A percentile compares a stretch with the other conserved stretches of the same genome.
Conservation (phyloP, 2,113 vertebrate genomes). For the Acrocephalus kingi region DNA sequence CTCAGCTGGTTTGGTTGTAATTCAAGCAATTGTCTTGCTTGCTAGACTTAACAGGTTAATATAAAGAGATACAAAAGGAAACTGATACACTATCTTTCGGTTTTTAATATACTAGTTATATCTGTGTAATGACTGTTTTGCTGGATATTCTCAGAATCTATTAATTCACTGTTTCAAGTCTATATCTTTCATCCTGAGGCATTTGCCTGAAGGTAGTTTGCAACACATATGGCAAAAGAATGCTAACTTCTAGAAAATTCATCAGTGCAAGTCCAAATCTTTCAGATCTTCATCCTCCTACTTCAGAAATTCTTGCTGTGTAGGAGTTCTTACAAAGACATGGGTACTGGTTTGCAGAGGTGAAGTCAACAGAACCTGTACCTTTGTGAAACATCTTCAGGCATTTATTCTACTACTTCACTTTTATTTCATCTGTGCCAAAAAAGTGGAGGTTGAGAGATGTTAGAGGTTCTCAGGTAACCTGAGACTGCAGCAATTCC, state of each 20-base stretch:
- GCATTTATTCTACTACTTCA: not conserved
- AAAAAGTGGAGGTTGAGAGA: not conserved
- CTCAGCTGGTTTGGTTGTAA: not conserved
- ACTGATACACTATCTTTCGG: not conserved
- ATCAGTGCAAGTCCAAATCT: not conserved
- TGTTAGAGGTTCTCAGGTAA: not conserved
- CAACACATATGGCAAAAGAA: not conserved
- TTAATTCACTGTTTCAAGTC: not conserved
- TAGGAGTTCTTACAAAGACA: rapidly evolving
- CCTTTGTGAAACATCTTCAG: not conserved
- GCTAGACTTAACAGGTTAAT: not conserved
- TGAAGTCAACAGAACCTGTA: not conserved
- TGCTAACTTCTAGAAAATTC: not conserved
- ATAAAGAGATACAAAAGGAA: not conserved
- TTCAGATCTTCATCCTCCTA: not conserved
- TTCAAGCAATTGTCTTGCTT: not conserved
- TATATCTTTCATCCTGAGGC: not conserved
- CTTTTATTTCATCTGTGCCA: not conserved
- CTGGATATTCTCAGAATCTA: not conserved
- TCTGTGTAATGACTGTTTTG: not conserved
- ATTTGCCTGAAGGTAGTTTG: not conserved
- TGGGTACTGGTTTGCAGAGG: not conserved
- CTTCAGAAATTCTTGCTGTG: not conserved
- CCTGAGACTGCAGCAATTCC: not conserved
- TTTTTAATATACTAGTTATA: not conserved